Evolutionary conservation across 2,113 vertebrate genomes (phyloP), one percentile per base, ranked within the genome.

Genomic region (Lanius collurio): DNA sequence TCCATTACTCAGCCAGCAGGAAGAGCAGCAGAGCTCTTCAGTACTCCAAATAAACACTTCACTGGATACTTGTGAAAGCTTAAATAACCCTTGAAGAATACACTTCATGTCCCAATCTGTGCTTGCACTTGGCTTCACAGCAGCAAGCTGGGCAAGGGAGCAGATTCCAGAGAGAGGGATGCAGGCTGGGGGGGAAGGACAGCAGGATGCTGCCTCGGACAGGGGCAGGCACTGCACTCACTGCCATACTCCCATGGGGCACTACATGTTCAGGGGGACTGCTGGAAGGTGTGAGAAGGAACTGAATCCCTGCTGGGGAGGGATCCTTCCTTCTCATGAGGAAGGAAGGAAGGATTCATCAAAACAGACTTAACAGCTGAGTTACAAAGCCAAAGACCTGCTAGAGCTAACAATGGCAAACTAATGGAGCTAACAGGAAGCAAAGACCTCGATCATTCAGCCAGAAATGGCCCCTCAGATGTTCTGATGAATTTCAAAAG

Each of bases 141-240:
- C 74, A 37, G 30, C 31, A 44, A 86, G 71, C 33, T 39, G 44
- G 5, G 13, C 26, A 39, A 69, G 64, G 42, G 31, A 83, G 80
- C 3, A 2, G 50, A 31, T 50, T 27, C 7, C 37, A 23, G 12
- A 21, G 26, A 4, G 3, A 1, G 47, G 11, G 28, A 27, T n/a
- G 1, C 0, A 1, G 6, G 57, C 20, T 15, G 24, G 81, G 30
- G 2, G 2, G 2, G 2, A 77, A 35, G 69, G 68, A 42, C 57
- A 23, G 4, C 49, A 13, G 41, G 8, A 2, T 10, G 41, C 49
- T 69, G 87, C 74, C 69, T 28, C 2, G 0, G 22, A 28, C 35
- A 67, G 4, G 1, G 56, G 35, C 13, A 27, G 56, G 35, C 13
- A 27, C 57, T 21, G 79, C 53, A 1, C 50, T 62, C 2, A 0